Percentiles rank a stretch among this genome's conserved stretches.
These are phyloP conservation scores for Hippolais icterina DNA, from an alignment of 2,113 vertebrate species.

Conservation along the genomic window DNA sequence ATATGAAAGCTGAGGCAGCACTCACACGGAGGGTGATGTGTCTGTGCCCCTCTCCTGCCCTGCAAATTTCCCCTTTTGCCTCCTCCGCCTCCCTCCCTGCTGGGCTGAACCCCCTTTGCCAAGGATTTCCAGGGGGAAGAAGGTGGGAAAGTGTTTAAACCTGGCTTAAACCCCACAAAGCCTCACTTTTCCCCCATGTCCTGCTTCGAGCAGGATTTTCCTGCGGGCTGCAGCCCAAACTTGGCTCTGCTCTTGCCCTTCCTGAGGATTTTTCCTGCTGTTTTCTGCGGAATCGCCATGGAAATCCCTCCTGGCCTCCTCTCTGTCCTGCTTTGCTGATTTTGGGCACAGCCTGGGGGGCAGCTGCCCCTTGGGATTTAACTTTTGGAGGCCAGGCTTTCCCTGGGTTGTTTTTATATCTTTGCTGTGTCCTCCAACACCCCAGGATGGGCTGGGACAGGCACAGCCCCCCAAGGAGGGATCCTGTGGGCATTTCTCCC, in stretches of 20 bases:
- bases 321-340: neutral
- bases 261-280: neutral
- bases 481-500: neutral
- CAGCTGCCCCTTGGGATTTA: neutral
- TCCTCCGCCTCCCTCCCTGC: neutral
- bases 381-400: neutral
- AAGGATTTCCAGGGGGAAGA: neutral
- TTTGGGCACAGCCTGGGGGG: neutral
- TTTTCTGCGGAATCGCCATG: neutral
- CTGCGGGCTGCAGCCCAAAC: neutral
- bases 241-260: neutral
- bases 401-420: neutral
- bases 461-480: neutral
- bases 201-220: neutral
- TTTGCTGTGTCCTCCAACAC: neutral
- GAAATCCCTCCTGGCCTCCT: neutral
- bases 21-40: no score
- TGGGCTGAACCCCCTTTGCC: neutral
- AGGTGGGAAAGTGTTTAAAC: neutral
- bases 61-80: no score
- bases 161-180: neutral
- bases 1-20: no score
- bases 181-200: neutral
- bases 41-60: neutral
- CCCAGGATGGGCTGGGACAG: neutral